These are phyloP conservation scores for Xiphophorus hellerii DNA, from an alignment of 2,113 vertebrate species.

Conservation along the genomic window DNA sequence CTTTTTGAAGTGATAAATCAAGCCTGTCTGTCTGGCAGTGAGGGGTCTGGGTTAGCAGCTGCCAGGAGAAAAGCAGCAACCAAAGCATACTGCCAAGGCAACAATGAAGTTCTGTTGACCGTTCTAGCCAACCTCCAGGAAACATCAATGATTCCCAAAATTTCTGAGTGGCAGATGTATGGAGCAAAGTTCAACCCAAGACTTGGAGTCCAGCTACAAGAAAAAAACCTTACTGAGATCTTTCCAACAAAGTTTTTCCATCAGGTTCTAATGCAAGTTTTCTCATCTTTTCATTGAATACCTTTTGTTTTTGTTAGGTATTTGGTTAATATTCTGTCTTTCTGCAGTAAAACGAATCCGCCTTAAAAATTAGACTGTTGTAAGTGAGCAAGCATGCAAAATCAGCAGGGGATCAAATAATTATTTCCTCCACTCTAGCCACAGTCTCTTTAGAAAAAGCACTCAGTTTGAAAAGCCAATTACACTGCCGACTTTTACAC, in stretches of 20 bases:
- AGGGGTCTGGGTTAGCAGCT: too few species aligned
- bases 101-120: background rate
- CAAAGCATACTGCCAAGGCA: too few species aligned
- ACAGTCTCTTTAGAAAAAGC: background rate
- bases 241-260: background rate
- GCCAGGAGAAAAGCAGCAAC: too few species aligned
- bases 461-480: conserved; percentile 4
- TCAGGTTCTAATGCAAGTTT: background rate
- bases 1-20: too few species aligned
- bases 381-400: background rate
- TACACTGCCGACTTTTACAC: conserved; percentile 11
- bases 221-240: too few species aligned
- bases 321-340: too few species aligned
- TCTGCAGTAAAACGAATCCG: too few species aligned
- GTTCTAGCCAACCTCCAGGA: background rate
- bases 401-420: background rate
- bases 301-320: too few species aligned
- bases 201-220: too few species aligned
- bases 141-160: background rate
- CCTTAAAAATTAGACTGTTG: background rate
- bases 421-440: background rate
- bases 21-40: too few species aligned
- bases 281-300: background rate
- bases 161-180: too few species aligned
- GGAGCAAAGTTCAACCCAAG: too few species aligned